phyloP scores from a whole-genome alignment of 2,888 invertebrate species.

The Synanthedon myopaeformis region DNA sequence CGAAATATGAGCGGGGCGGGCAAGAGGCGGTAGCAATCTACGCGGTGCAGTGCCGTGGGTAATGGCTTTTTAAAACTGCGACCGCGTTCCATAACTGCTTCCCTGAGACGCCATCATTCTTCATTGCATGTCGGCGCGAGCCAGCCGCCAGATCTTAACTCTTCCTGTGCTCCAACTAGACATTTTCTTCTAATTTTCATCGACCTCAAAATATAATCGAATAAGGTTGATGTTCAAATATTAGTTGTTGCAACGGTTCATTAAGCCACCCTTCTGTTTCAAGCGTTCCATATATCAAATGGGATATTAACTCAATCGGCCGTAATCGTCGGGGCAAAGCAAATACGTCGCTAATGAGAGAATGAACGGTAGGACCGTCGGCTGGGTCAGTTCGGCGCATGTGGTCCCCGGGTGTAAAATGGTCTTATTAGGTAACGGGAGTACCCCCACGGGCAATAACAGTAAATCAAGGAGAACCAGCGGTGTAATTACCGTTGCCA shows the following conservation, averaged over 20 bases:
- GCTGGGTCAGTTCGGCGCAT: conserved; percentile 44
- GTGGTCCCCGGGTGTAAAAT: conserved; percentile 65
- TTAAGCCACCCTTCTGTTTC: conserved; percentile 41
- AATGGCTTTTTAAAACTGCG: conserved; percentile 71
- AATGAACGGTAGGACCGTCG: conserved; percentile 50
- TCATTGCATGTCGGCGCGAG: conserved; percentile 70
- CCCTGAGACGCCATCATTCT: conserved; percentile 67
- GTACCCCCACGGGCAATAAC: conserved; percentile 71
- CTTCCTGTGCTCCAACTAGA: conserved; percentile 43
- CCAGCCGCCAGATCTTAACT: conserved; percentile 53
- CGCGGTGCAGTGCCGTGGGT: conserved; percentile 62
- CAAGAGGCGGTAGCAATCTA: conserved; percentile 47
- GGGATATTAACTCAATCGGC: conserved; percentile 60
- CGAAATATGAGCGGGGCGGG: conserved; percentile 56
- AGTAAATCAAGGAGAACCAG: conserved; percentile 72
- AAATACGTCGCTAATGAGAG: conserved; percentile 63
- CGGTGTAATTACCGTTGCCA: conserved; percentile 70
- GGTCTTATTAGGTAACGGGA: conserved; percentile 70
- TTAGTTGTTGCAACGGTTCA: conserved; percentile 8
- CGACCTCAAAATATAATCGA: background rate
- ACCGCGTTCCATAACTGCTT: conserved; percentile 69
- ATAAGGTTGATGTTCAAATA: background rate
- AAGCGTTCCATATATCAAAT: conserved; percentile 51
- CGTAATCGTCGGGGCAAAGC: conserved; percentile 55
- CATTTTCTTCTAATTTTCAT: conserved; percentile 24